A percentile compares a stretch with the other conserved stretches of the same genome.
phyloP scores from a whole-genome alignment of 2,113 vertebrate species.

The Pelecanoides urinatrix region DNA sequence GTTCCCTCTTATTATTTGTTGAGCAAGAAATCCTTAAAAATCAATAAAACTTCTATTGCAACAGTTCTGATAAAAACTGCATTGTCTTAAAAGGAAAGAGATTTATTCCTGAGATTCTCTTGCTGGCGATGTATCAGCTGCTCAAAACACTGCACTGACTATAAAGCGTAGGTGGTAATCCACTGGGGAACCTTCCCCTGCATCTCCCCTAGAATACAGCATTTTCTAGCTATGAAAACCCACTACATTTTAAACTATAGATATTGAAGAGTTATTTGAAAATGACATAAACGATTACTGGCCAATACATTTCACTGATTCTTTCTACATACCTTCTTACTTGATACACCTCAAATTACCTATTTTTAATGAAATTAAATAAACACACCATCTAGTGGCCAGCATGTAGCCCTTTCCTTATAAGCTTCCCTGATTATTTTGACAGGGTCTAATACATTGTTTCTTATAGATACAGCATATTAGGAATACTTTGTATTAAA shows the following conservation, averaged over 20 bases:
- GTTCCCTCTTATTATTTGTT: background rate
- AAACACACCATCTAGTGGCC: background rate
- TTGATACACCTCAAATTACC: background rate
- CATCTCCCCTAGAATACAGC: background rate
- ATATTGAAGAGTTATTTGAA: background rate
- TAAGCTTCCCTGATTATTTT: background rate
- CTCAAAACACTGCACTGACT: background rate
- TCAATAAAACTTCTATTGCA: background rate
- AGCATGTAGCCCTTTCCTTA: background rate
- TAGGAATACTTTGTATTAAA: background rate
- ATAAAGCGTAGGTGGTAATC: background rate
- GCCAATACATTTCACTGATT: background rate
- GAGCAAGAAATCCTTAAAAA: background rate
- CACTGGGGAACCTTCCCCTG: accelerated
- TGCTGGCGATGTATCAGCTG: background rate
- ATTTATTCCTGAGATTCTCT: background rate
- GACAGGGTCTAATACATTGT: background rate
- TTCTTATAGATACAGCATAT: background rate
- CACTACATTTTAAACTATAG: background rate
- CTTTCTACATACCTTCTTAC: background rate
- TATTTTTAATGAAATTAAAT: background rate
- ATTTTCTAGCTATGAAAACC: background rate
- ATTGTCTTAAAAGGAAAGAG: background rate
- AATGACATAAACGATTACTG: background rate
- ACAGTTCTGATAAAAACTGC: background rate